Conservation (phyloP, 1,140 invertebrate genomes). For the Charaxes varanes region DNA sequence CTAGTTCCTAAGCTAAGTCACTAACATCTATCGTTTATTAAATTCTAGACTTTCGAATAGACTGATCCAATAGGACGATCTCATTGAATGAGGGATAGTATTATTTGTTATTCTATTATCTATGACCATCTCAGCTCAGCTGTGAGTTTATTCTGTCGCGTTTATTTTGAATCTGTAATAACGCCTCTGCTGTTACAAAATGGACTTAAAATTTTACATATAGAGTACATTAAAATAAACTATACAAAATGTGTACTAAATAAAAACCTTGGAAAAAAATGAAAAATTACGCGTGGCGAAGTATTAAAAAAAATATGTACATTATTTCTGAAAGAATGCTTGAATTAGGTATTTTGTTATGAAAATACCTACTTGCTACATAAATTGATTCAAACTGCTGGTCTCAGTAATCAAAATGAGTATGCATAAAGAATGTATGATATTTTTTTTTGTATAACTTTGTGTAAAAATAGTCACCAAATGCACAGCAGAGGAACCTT, state of each 20-base stretch:
- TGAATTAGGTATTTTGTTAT: no score
- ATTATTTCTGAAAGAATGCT: no score
- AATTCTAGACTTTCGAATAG: constrained; percentile 25
- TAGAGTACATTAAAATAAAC: no score
- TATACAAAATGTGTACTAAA: no score
- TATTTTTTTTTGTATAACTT: background rate
- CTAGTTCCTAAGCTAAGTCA: constrained; percentile 12
- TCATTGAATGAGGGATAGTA: constrained; percentile 31
- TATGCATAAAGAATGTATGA: no score
- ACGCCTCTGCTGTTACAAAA: constrained; percentile 1
- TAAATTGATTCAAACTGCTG: no score
- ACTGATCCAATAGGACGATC: constrained; percentile 31
- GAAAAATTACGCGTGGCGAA: no score
- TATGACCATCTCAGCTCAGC: constrained; percentile 3
- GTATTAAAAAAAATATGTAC: no score
- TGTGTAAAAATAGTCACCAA: background rate
- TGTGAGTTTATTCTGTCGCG: background rate
- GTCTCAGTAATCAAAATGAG: no score
- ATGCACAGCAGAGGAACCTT: constrained; percentile 1
- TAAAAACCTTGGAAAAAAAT: no score
- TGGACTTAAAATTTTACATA: no score
- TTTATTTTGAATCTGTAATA: background rate
- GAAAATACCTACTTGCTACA: no score
- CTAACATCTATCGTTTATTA: constrained; percentile 12
- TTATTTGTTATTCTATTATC: constrained; percentile 3